Percentiles rank a stretch among this genome's conserved stretches.
Evolutionary conservation across 2,888 invertebrate species (phyloP).

Genomic region (Alcis repandata): DNA sequence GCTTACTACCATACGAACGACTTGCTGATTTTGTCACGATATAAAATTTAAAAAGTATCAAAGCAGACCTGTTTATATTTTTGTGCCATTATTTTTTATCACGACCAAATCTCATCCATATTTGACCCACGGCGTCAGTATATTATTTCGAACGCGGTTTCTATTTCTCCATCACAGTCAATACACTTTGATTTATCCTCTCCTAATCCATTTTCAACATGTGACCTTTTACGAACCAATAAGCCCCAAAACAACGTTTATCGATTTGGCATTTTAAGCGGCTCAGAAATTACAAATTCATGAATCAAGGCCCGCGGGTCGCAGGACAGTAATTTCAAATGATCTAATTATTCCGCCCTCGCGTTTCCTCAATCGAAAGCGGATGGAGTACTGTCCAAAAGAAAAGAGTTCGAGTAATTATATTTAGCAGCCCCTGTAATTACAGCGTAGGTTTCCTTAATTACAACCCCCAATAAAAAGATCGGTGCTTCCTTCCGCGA

Average conservation of each 20-base stretch:
- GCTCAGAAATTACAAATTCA: slow-evolving; percentile 32
- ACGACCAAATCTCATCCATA: no score
- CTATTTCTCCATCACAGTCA: background rate
- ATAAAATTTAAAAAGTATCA: no score
- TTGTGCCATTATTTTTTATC: no score
- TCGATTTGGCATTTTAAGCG: slow-evolving; percentile 34
- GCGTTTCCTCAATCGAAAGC: slow-evolving; percentile 46
- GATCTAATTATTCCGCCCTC: slow-evolving; percentile 48
- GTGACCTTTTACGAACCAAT: slow-evolving; percentile 8
- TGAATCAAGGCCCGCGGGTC: slow-evolving; percentile 23
- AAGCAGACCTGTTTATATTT: no score
- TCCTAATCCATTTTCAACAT: slow-evolving; percentile 10
- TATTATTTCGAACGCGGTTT: no score
- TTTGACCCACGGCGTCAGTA: no score
- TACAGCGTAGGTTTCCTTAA: slow-evolving; percentile 82
- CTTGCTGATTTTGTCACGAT: no score
- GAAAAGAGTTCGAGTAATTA: slow-evolving; percentile 81
- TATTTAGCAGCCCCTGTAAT: slow-evolving; percentile 86
- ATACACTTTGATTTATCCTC: background rate
- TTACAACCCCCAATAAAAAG: slow-evolving; percentile 82
- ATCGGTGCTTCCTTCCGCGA: slow-evolving; percentile 82
- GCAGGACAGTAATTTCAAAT: slow-evolving; percentile 37
- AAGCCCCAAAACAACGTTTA: slow-evolving; percentile 11
- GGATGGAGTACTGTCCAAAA: slow-evolving; percentile 69
- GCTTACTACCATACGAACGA: no score